Evolutionary conservation across 1,140 invertebrate species (phyloP).

Genomic region (Apis dorsata): DNA sequence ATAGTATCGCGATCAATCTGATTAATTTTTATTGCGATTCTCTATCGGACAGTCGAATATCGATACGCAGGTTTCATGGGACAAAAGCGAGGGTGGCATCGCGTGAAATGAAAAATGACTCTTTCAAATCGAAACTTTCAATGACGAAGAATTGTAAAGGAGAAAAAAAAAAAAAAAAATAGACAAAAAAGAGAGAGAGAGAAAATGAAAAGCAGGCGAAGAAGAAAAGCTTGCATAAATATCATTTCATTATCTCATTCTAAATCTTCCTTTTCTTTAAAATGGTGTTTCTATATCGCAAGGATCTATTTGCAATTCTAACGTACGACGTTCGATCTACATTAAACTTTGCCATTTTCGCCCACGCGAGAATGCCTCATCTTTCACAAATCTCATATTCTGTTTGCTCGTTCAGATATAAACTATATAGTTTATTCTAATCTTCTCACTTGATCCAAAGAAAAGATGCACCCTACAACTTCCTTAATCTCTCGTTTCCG

Average conservation of each 20-base stretch:
- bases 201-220: too few relatives aligned
- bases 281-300: not conserved
- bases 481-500: not conserved
- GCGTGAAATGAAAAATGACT: not conserved
- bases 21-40: constrained; percentile 34
- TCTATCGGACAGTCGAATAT: constrained; percentile 1
- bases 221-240: not conserved
- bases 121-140: not conserved
- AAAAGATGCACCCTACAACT: not conserved
- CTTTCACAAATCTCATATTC: not conserved
- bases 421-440: not conserved
- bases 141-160: not conserved
- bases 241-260: not conserved
- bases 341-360: not conserved
- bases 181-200: not conserved
- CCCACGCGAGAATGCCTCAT: not conserved
- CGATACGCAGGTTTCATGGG: not conserved
- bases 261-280: not conserved
- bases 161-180: not conserved
- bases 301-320: constrained; percentile 27
- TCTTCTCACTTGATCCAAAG: not conserved
- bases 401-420: not conserved
- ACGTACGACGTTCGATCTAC: not conserved
- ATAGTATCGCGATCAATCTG: not conserved
- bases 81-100: constrained; percentile 4